A percentile compares a stretch with the other conserved stretches of the same genome.
phyloP scores from a whole-genome alignment of 2,113 vertebrate species.

The Orthonyx spaldingii region DNA sequence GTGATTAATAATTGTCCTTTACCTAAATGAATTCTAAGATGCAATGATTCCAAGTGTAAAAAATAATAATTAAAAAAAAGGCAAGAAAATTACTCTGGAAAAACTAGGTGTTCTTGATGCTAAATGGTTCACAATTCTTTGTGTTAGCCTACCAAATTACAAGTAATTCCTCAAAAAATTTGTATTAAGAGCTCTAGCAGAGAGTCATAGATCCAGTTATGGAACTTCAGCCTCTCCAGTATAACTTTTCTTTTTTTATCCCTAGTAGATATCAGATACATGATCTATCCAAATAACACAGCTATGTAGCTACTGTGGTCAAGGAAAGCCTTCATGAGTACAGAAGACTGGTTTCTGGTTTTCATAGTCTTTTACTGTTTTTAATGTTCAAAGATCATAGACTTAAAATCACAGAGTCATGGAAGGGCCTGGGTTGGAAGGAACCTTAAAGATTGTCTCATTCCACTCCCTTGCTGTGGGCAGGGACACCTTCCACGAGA shows the following conservation, averaged over 20 bases:
- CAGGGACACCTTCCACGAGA: not conserved
- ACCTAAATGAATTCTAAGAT: conserved; percentile 71
- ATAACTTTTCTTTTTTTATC: not conserved
- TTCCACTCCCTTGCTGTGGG: not conserved
- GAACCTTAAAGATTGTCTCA: not conserved
- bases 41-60: conserved; percentile 36
- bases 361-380: not conserved
- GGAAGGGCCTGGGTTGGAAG: not conserved
- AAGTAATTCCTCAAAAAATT: not conserved
- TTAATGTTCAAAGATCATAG: not conserved
- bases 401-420: not conserved
- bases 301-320: not conserved
- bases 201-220: not conserved
- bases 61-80: not conserved
- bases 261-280: not conserved
- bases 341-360: not conserved
- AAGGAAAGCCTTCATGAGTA: not conserved
- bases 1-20: conserved; percentile 72
- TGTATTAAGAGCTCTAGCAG: not conserved
- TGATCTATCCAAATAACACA: not conserved
- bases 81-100: not conserved
- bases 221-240: not conserved
- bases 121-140: not conserved
- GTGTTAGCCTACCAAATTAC: not conserved
- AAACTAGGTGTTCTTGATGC: not conserved